Base-by-base conservation (phyloP, 1,140 invertebrate genomes). In the Papilio helenus region DNA sequence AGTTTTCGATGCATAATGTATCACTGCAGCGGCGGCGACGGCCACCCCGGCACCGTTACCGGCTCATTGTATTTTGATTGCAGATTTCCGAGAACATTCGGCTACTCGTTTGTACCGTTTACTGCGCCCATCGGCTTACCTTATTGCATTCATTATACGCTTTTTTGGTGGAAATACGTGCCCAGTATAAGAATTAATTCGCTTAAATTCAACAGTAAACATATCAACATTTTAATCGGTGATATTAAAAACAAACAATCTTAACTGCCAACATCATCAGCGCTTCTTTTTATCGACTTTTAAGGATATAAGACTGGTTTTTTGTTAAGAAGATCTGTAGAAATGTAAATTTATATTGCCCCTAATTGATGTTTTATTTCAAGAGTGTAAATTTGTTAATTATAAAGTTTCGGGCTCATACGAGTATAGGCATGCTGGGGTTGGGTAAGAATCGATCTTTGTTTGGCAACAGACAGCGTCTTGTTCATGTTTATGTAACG, bases 101-200 rank as follows among this genome's bases (percentile, higher is more conserved):
- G 84, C 87, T 88, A 89, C 91, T 90, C 84, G 90, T 91, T 89
- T 92, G 87, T 92, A 92, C 90, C 91, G 92, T 93, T 93, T 89
- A 86, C 85, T 85, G 88, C 88, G 87, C 80, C 82, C 86, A 85
- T 79, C 81, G 83, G 61, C 83, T 85, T 89, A 90, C 88, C 87
- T 90, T 86, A 87, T 89, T 89, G 85, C 88, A 91, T 89, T 88
- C 83, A 89, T 90, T 93, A 89, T 81, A 84, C 85, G 85, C 85
- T 90, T 91, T 91, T 90, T 86, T 72, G 80, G 81, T 83, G 83
- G 79, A 82, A 51, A 83, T 84, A 88, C 88, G 85, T 86, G 87
- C 79, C 79, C 74, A 49, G 83, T 81, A 79, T 88, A 77, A 81
- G 68, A 87, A 88, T 86, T 79, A 82, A 86, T 83, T 74, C 72